These are phyloP conservation scores for Martes flavigula DNA, from an alignment of 2,797 vertebrate species.

Conservation along the genomic window DNA sequence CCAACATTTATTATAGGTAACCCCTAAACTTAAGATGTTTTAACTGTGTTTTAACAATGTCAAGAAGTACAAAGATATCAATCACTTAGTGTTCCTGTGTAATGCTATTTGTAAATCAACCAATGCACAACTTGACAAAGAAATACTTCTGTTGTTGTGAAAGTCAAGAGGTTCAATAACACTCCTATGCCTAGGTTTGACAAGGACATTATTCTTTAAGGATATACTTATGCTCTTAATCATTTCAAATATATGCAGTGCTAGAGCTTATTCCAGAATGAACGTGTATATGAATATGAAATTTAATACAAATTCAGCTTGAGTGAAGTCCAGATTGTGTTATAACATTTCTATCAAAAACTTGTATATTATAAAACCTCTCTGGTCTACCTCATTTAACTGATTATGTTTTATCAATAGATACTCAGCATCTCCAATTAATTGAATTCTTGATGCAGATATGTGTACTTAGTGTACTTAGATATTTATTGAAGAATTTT, in stretches of 20 bases:
- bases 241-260: neutral
- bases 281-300: neutral
- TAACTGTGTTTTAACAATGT: constrained; percentile 4
- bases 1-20: neutral
- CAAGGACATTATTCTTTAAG: neutral
- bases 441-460: neutral
- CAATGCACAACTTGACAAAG: constrained; percentile 7
- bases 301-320: neutral
- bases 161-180: constrained; percentile 40
- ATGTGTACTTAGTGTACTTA: neutral
- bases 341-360: neutral
- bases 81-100: neutral
- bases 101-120: constrained; percentile 39
- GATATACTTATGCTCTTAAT: neutral
- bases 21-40: neutral
- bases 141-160: neutral
- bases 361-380: neutral
- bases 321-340: neutral
- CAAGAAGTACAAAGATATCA: neutral
- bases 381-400: neutral
- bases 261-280: neutral
- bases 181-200: neutral
- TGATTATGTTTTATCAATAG: neutral
- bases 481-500: neutral
- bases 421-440: neutral